Percentiles rank a stretch among this genome's conserved stretches.
These are phyloP conservation scores for Amblyraja radiata DNA, from an alignment of 2,797 vertebrate species.

Conservation along the genomic window DNA sequence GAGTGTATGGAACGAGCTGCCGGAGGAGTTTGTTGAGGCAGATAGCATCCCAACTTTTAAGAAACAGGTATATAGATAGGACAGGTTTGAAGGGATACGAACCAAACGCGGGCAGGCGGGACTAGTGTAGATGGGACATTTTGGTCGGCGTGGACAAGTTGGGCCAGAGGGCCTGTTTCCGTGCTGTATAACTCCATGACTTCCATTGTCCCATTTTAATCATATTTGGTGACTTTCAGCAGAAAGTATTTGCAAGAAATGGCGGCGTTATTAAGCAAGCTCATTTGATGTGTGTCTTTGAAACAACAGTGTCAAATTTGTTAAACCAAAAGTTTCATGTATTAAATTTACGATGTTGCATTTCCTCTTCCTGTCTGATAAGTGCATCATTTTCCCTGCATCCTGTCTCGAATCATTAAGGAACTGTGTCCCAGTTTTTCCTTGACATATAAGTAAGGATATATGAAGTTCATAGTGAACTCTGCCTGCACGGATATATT, in stretches of 20 bases:
- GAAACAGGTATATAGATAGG: too few relatives aligned
- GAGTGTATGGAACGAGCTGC: too few relatives aligned
- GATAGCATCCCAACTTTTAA: too few relatives aligned
- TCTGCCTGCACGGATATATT: neutral
- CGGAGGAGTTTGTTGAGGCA: too few relatives aligned
- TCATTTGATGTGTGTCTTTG: neutral
- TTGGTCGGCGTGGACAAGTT: too few relatives aligned
- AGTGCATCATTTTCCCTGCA: neutral
- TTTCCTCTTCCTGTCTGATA: neutral
- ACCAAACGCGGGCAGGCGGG: too few relatives aligned
- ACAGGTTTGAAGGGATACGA: too few relatives aligned
- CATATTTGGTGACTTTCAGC: neutral
- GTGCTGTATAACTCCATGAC: too few relatives aligned
- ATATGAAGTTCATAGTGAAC: neutral
- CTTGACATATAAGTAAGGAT: neutral
- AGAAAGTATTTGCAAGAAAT: neutral
- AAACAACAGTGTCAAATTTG: neutral
- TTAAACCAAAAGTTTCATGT: neutral
- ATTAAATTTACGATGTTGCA: neutral
- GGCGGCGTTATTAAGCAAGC: too few relatives aligned
- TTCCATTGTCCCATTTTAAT: neutral
- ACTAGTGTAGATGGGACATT: too few relatives aligned
- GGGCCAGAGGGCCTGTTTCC: too few relatives aligned
- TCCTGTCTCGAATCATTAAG: neutral
- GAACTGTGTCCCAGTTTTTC: conserved; percentile 7